These are phyloP conservation scores for Acrossocheilus wenchowensis DNA, from an alignment of 2,797 vertebrate genomes.

Conservation along the genomic window DNA sequence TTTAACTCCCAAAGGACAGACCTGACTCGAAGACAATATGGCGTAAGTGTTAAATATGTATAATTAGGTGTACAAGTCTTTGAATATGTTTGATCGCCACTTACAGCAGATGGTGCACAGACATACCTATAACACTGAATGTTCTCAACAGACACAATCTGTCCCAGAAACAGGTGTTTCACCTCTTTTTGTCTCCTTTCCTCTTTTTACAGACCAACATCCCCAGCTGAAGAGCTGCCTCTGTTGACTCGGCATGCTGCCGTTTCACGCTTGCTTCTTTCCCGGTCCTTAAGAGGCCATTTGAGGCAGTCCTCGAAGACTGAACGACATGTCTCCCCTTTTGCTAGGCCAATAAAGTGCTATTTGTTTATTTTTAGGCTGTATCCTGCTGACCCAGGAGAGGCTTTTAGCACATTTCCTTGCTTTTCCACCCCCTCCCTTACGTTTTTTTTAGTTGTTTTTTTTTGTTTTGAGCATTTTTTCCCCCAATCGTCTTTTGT, in stretches of 20 bases:
- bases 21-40: conserved; percentile 21
- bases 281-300: conserved; percentile 23
- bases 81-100: neutral
- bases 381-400: conserved; percentile 48
- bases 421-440: conserved; percentile 9
- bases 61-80: conserved; percentile 38
- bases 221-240: conserved; percentile 9
- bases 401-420: conserved; percentile 45
- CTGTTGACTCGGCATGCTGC: neutral
- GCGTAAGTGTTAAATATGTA: conserved; percentile 34
- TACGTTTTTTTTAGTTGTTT: neutral
- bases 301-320: conserved; percentile 29
- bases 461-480: conserved; percentile 12
- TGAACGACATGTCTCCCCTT: neutral
- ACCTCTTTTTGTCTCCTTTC: conserved; percentile 9
- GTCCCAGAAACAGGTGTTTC: conserved; percentile 47
- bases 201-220: conserved; percentile 13
- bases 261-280: conserved; percentile 12
- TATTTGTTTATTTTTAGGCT: conserved; percentile 49
- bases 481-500: conserved; percentile 23
- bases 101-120: conserved; percentile 40
- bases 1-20: conserved; percentile 10
- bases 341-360: conserved; percentile 23
- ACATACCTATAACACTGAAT: conserved; percentile 38
- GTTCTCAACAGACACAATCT: conserved; percentile 42